A percentile compares a stretch with the other conserved stretches of the same genome.
Conservation (phyloP, 1,140 invertebrate species). For the Bombus breviceps region DNA sequence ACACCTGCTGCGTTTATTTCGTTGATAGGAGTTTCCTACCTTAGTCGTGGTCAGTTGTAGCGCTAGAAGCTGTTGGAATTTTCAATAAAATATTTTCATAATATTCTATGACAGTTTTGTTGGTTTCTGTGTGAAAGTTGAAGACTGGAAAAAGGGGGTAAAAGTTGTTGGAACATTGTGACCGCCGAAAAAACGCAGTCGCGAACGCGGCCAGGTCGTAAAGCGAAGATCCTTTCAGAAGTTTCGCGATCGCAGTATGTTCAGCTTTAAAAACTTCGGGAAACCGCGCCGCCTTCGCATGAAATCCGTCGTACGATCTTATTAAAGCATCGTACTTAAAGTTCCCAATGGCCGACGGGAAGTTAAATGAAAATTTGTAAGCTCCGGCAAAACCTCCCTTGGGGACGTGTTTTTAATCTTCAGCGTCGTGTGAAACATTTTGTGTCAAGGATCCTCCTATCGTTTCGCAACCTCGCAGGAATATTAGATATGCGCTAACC, state of each 20-base stretch:
- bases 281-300: constrained; percentile 11
- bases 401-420: constrained; percentile 10
- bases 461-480: not conserved
- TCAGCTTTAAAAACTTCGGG: constrained; percentile 52
- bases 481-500: not conserved
- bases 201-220: constrained; percentile 19
- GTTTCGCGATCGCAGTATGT: constrained; percentile 46
- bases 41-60: not conserved
- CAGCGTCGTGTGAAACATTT: constrained; percentile 17
- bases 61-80: not conserved
- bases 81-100: not conserved
- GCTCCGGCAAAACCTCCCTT: constrained; percentile 13
- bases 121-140: not conserved
- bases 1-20: not conserved
- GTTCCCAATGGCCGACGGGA: constrained; percentile 39
- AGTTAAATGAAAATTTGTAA: constrained; percentile 66
- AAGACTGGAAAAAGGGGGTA: not conserved
- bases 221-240: constrained; percentile 44
- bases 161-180: not conserved
- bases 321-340: constrained; percentile 61
- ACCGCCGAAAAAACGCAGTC: not conserved
- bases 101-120: not conserved
- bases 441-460: constrained; percentile 1
- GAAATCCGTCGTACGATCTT: constrained; percentile 52
- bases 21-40: not conserved